These are phyloP conservation scores for Triplophysa rosa DNA, from an alignment of 2,113 vertebrate species.

Conservation along the genomic window DNA sequence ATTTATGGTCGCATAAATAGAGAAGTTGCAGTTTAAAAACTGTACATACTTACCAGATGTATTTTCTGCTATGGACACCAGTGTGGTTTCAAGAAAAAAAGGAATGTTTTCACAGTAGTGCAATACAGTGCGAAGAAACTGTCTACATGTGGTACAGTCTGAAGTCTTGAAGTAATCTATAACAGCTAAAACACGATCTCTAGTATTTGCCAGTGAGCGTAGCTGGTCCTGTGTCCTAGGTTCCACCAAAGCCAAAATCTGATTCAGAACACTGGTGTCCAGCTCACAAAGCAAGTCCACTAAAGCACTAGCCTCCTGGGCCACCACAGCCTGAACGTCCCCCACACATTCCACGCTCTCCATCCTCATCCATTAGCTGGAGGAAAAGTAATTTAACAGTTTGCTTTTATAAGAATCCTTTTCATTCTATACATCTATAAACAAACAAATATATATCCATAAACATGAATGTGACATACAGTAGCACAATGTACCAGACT, in stretches of 20 bases:
- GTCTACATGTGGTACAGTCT: conserved; percentile 59
- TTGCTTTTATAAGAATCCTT: neutral
- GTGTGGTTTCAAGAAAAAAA: conserved; percentile 75
- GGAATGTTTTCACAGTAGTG: conserved; percentile 75
- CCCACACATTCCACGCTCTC: conserved; percentile 54
- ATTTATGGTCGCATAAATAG: neutral
- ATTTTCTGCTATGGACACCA: conserved; percentile 72
- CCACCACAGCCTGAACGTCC: conserved; percentile 55
- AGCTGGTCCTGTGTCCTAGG: neutral
- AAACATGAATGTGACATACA: too few relatives aligned
- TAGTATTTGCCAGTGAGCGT: rapidly evolving
- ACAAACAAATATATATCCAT: too few relatives aligned
- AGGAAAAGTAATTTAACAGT: neutral
- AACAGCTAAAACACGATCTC: conserved; percentile 46
- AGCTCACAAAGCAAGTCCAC: conserved; percentile 64
- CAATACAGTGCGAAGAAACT: conserved; percentile 76
- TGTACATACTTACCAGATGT: conserved; percentile 57
- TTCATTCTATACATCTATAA: neutral
- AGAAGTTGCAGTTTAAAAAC: neutral
- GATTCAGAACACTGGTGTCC: conserved; percentile 45
- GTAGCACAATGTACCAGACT: too few relatives aligned
- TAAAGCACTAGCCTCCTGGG: conserved; percentile 63
- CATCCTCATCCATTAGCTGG: conserved; percentile 66
- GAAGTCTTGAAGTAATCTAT: conserved; percentile 66
- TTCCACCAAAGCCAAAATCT: conserved; percentile 60